Conservation (phyloP, 2,797 vertebrate genomes). For the Onychomys arenicola region DNA sequence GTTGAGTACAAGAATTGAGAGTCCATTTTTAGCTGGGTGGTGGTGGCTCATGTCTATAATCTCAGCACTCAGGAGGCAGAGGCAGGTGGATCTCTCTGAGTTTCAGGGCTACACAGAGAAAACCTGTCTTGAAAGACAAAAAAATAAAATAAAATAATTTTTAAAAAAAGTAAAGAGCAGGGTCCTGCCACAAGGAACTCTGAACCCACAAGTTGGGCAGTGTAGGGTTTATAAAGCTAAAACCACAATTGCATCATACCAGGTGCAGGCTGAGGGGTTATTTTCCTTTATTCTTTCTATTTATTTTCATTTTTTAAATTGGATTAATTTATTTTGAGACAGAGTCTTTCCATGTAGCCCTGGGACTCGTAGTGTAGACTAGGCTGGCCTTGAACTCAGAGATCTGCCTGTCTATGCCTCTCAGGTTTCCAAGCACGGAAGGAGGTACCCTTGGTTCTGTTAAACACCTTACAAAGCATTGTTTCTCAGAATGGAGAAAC, state of each 20-base stretch:
- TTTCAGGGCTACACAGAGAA: background rate
- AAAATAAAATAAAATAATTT: too few relatives aligned
- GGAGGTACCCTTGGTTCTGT: too few relatives aligned
- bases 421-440: background rate
- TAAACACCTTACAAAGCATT: too few relatives aligned
- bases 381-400: background rate
- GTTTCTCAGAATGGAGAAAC: background rate
- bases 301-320: background rate
- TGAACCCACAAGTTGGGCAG: background rate
- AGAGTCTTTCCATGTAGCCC: background rate
- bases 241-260: background rate
- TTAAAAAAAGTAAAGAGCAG: background rate
- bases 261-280: background rate
- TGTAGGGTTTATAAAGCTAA: background rate
- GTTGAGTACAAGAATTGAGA: background rate
- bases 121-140: background rate
- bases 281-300: background rate
- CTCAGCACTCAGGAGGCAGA: background rate
- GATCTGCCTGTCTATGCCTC: background rate
- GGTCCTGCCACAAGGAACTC: background rate
- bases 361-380: background rate
- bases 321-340: background rate
- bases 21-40: background rate
- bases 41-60: background rate
- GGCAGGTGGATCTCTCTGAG: background rate